phyloP scores from a whole-genome alignment of 2,113 vertebrate genomes.

The Glareola pratincola region DNA sequence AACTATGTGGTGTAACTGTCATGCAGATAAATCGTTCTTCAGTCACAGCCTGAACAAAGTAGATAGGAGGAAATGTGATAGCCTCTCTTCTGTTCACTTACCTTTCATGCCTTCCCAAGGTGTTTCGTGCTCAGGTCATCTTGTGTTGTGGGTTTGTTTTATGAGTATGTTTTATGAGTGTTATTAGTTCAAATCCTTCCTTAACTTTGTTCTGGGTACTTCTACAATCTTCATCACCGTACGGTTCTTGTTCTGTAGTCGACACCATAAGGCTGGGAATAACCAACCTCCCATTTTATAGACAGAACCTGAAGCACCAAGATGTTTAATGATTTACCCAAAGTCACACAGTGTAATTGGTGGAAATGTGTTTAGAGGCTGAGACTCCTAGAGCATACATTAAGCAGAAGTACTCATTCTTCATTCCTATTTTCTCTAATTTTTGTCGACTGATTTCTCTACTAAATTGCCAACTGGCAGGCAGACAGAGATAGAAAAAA shows the following conservation, averaged over 20 bases:
- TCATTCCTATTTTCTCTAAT: background rate
- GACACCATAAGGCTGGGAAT: background rate
- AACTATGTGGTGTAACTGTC: background rate
- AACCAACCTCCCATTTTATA: background rate
- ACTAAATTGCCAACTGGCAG: background rate
- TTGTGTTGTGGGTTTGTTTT: background rate
- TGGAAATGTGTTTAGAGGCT: background rate
- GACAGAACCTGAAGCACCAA: background rate
- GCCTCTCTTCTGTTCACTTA: background rate
- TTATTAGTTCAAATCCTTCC: background rate
- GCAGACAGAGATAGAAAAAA: background rate
- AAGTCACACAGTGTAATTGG: background rate
- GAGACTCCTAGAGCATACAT: background rate
- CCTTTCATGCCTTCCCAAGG: background rate
- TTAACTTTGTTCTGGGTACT: background rate
- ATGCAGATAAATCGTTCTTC: background rate
- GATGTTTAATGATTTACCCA: background rate
- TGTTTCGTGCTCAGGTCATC: background rate
- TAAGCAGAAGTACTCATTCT: background rate
- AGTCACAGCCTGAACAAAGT: background rate
- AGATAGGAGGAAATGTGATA: background rate
- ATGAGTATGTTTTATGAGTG: background rate
- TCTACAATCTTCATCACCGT: background rate
- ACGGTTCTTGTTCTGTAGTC: background rate
- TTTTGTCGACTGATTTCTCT: background rate